Evolutionary conservation across 2,888 invertebrate genomes (phyloP), one percentile per base, ranked within the genome.

Genomic region (Patella ulyssiponensis): DNA sequence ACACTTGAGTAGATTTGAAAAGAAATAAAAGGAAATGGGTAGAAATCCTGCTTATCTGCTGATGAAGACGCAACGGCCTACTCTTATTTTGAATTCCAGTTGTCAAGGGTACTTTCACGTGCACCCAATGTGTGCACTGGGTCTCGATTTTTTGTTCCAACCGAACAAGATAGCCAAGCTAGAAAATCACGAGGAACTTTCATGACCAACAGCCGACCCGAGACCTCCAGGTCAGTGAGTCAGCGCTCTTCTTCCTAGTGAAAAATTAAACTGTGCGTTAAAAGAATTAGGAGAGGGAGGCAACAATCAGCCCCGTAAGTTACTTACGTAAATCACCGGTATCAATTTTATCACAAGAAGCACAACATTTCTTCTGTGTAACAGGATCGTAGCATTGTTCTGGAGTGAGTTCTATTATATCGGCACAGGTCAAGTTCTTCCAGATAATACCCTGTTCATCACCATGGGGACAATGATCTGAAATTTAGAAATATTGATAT

Each of bases 391-490:
- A 87, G 78, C 88, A 88, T 20, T 78, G 73, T 53, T 81, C 79
- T 0, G 82, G 79, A 17, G 77, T 69, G 5, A 71, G 69, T 9
- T 56, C 58, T 17, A 82, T 80, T 44, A 82, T 54, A 7, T 82
- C 79, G 15, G 33, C 54, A 56, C 82, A 82, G 2, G 80, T 80
- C 54, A 76, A 73, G 74, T 77, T 74, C 23, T 77, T 71, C 70
- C 77, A 78, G 44, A 85, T 77, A 4, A 82, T 23, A 3, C 79
- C 86, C 0, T 83, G 84, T 64, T 83, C 80, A 76, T 88, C 86
- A 1, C 88, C 88, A 58, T 85, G 82, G 11, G 86, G 86, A 77
- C 88, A 88, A 14, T 44, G 20, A 58, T 78, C 79, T 79, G 51
- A 17, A 69, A 51, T n/a, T 5, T 73, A 44, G 3, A 15, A 64